A percentile compares a stretch with the other conserved stretches of the same genome.
Evolutionary conservation across 2,888 invertebrate genomes (phyloP).

Genomic region (Pemphredon lugubris): DNA sequence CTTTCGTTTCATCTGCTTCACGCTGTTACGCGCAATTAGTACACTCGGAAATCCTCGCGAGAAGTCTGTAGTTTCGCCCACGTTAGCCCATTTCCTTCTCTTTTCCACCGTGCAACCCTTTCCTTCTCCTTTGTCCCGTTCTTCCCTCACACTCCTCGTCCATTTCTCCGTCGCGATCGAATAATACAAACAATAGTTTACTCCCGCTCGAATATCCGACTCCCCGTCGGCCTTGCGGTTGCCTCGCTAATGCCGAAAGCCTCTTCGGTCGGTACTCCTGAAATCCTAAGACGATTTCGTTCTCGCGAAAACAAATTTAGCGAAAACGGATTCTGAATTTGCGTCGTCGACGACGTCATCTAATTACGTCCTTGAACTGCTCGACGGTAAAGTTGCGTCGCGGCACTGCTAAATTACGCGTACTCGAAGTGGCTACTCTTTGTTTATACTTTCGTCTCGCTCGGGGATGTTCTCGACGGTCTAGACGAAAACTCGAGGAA

Average conservation of each 20-base stretch:
- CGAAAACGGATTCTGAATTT: constrained; percentile 23
- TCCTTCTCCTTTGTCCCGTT: constrained; percentile 40
- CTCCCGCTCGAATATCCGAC: constrained; percentile 59
- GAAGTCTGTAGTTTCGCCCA: constrained; percentile 56
- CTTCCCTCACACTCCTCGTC: constrained; percentile 29
- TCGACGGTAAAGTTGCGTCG: background rate
- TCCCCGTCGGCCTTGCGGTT: constrained; percentile 25
- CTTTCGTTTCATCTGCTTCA: constrained; percentile 23
- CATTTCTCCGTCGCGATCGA: constrained; percentile 64
- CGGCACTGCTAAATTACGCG: background rate
- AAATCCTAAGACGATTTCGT: constrained; percentile 30
- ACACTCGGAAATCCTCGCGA: constrained; percentile 63
- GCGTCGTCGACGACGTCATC: constrained; percentile 23
- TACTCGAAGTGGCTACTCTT: no score
- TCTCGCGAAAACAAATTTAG: constrained; percentile 14
- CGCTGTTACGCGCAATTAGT: constrained; percentile 74
- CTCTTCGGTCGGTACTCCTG: constrained; percentile 12
- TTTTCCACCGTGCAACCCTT: constrained; percentile 33
- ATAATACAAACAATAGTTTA: constrained; percentile 70
- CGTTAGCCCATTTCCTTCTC: constrained; percentile 32
- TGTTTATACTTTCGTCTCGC: no score
- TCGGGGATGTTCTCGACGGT: no score
- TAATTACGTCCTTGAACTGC: constrained; percentile 23
- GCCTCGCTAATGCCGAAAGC: constrained; percentile 35
- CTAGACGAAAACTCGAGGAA: no score